Base-by-base conservation (phyloP, 2,888 invertebrate genomes). In the Teleiodes luculella region DNA sequence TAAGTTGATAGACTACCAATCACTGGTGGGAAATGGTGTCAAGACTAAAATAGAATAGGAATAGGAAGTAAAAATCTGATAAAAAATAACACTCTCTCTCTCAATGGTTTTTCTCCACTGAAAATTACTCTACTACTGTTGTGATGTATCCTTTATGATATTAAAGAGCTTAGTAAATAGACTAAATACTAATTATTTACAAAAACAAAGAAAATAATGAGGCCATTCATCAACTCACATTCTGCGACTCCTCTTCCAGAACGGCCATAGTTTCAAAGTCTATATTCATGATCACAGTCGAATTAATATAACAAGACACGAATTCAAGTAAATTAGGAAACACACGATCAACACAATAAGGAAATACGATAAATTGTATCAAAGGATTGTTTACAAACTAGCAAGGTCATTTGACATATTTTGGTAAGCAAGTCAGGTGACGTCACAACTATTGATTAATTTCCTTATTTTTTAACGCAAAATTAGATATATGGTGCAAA, bases 341-440 rank as follows among this genome's bases (percentile, higher is more conserved):
- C 86, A 58, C 55, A 58, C 48, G 31, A 57, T 64, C 57, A 79
- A 84, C 66, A 85, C 90, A 91, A 91, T 87, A 90, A 86, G 89
- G 91, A 92, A 92, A 75, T 70, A 57, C 67, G 65, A 70, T 75
- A 70, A 70, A 68, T 64, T 71, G 61, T 72, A 83, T 81, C 90
- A 91, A 91, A 91, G 71, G 59, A 62, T 91, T 93, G 93, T 94
- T 94, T 94, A 93, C 93, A 93, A 94, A 93, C 92, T 93, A 83
- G 91, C 93, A 93, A 93, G 93, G 93, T 93, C 93, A 93, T 89
- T 85, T 89, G 85, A 83, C 84, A 84, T 84, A 84, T 83, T 86
- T 83, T 83, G 76, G 80, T 83, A 76, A 74, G 76, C 54, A 62
- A 78, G 83, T 82, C 76, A 78, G 49, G 53, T 68, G 66, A 72